Percentiles rank a stretch among this genome's conserved stretches.
phyloP scores from a whole-genome alignment of 1,140 invertebrate species.

The Portunus trituberculatus region DNA sequence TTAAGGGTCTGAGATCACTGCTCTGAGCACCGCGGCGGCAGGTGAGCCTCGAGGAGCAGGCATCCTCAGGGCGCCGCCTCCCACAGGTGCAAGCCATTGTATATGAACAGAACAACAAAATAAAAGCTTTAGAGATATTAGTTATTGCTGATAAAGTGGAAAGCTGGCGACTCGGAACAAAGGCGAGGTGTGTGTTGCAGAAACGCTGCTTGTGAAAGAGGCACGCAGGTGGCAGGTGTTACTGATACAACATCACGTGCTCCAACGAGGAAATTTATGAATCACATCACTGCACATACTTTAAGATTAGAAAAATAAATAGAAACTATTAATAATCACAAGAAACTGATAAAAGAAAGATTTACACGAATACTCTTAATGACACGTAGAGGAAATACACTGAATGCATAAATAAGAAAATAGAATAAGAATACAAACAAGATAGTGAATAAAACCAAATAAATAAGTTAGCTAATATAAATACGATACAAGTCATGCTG shows the following conservation, averaged over 20 bases:
- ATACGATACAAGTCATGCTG: neutral
- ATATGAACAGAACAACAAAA: neutral
- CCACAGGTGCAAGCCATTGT: neutral
- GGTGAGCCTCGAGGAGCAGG: neutral
- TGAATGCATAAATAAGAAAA: neutral
- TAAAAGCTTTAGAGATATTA: too few species aligned
- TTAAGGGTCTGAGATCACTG: slow-evolving; percentile 29
- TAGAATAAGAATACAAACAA: neutral
- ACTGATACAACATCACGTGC: too few species aligned
- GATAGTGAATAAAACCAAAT: neutral
- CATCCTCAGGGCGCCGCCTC: neutral
- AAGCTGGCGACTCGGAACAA: neutral
- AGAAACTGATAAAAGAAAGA: neutral
- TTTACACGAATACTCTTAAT: neutral
- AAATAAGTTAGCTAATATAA: neutral
- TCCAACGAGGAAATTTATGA: neutral
- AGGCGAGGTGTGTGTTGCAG: neutral
- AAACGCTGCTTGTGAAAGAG: neutral
- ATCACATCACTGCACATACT: too few species aligned
- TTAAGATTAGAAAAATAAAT: too few species aligned
- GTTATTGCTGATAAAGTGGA: neutral
- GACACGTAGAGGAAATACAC: neutral
- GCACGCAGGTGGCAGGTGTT: neutral
- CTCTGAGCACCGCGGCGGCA: neutral
- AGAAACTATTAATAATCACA: too few species aligned